Evolutionary conservation across 2,113 vertebrate genomes (phyloP), one percentile per base, ranked within the genome.

Genomic region (Microtus richardsoni): DNA sequence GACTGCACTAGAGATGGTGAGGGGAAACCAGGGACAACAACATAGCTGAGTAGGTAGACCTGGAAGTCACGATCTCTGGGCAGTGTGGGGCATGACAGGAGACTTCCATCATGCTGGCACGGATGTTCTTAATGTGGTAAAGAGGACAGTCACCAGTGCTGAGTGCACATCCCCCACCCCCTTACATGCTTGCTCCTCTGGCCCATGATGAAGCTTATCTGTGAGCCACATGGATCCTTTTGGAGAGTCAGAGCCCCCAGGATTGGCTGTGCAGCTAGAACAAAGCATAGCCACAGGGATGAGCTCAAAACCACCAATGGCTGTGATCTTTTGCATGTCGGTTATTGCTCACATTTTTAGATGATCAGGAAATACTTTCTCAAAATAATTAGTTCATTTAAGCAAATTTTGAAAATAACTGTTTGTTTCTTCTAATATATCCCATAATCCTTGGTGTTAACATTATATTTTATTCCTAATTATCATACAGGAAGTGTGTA

Each of bases 361-460:
- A 88, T 24, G 77, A 28, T 33, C 49, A 41, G 3, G 24, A 92
- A 79, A 58, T 95, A 62, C 11, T 92, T 91, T 94, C 54, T 58
- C 8, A 88, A 91, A 66, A 62, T 75, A 39, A 93, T 95, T 94
- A 24, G 39, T 83, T 91, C 26, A 75, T 62, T 82, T 36, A 75
- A 82, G 12, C 54, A 85, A 73, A 52, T 39, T 60, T 28, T 9
- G 10, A 13, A 88, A 52, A 44, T 33, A 12, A 1, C 64, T 24
- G 26, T 28, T 60, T 95, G 33, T 77, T 95, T 79, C 36, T 79
- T 89, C 4, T 11, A 17, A 44, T 73, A 88, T 70, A 39, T 19
- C 9, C 60, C 4, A 21, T 85, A 22, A 10, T 7, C 1, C 7
- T 68, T 21, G 3, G 28, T 66, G 66, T 66, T 19, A 84, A 30